Evolutionary conservation across 1,140 invertebrate genomes (phyloP), one percentile per base, ranked within the genome.

Genomic region (Heliconius congener): DNA sequence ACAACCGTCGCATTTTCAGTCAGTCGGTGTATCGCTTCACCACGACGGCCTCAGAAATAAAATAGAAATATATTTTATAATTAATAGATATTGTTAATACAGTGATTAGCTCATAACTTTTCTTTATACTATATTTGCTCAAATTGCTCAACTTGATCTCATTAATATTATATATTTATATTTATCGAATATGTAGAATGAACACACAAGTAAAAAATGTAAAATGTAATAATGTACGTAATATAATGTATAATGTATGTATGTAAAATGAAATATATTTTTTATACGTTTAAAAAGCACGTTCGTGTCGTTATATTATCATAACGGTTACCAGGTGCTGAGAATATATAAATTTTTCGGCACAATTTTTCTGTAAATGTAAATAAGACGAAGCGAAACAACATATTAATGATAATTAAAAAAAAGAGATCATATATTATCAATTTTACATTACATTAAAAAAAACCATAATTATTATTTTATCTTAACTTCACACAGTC

Each of bases 221-320:
- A 23, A 23, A 23, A 23, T 23, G 23, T 23, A 23, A 23, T 23
- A 23, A 23, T 23, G 23, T 23, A 23, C 0, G 23, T 23, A 23
- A 23, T 23, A 0, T 23, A 23, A 23, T 23, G 23, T 23, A 23
- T 23, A 23, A 23, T 23, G 23, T 52, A 52, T 52, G 50, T 60
- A 60, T 60, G n/a, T 23, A 60, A 60, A 60, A 23, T 23, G n/a
- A 23, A 60, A 60, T 60, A 60, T 60, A 60, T 60, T 60, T 57
- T 27, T 76, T 52, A 37, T 19, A 76, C 57, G 34, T 57, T 70
- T 27, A 71, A 77, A 77, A 83, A 80, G 83, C 87, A 89, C 85
- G 86, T 84, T 70, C 78, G 19, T 18, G 78, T 73, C 82, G 85
- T 88, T 88, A 84, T 60, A 60, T 60, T 60, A 60, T 60, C 55